Evolutionary conservation across 2,113 vertebrate species (phyloP).

Genomic region (Lophotis ruficrista): DNA sequence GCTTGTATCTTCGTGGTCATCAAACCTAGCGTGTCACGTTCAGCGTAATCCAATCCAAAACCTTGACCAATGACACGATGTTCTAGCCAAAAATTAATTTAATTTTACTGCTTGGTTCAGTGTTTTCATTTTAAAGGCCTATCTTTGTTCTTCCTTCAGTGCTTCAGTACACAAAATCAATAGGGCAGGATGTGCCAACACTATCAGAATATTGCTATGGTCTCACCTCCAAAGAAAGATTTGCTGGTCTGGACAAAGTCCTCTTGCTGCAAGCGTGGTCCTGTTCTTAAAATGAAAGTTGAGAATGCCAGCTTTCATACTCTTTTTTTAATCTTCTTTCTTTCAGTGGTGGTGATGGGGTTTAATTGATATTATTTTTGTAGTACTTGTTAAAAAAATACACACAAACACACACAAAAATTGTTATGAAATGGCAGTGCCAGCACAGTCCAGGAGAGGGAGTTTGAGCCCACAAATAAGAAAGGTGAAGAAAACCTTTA

Average conservation of each 20-base stretch:
- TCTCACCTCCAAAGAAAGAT: neutral
- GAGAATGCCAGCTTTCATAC: neutral
- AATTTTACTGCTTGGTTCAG: neutral
- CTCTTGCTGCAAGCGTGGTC: neutral
- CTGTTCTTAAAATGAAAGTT: neutral
- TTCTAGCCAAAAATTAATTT: neutral
- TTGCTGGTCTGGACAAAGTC: neutral
- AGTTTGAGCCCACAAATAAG: neutral
- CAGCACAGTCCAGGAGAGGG: constrained; percentile 29
- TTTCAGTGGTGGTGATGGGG: neutral
- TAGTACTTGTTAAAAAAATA: neutral
- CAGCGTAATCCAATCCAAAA: neutral
- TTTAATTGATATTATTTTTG: neutral
- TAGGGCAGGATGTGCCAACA: neutral
- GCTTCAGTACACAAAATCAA: neutral
- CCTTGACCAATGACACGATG: neutral
- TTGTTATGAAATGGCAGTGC: neutral
- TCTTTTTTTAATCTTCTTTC: neutral
- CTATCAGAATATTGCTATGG: neutral
- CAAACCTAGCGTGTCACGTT: neutral
- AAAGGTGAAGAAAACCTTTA: neutral
- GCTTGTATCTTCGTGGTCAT: neutral
- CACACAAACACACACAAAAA: fast-evolving
- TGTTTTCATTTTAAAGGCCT: neutral
- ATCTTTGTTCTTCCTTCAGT: neutral